These are phyloP conservation scores for Dromiciops gliroides DNA, from an alignment of 2,113 vertebrate genomes.

Conservation along the genomic window DNA sequence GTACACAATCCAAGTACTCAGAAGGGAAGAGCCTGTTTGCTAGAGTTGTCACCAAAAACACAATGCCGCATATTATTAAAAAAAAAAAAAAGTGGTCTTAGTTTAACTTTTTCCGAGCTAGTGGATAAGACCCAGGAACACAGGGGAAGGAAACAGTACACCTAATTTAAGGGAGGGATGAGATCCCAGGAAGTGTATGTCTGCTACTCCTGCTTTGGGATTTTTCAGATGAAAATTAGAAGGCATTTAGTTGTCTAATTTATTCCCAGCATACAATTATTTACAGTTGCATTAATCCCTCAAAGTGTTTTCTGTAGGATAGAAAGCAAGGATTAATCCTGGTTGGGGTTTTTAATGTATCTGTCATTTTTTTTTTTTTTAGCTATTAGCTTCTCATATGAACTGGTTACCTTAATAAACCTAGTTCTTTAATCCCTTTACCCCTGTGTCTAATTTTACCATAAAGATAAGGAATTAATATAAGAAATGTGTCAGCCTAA, in stretches of 20 bases:
- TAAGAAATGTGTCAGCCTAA: background rate
- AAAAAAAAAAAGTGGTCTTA: conserved; percentile 2
- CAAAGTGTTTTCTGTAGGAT: conserved; percentile 2
- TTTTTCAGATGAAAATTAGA: conserved; percentile 10
- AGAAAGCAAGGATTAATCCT: conserved; percentile 2
- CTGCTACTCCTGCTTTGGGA: conserved; percentile 10
- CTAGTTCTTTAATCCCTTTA: background rate
- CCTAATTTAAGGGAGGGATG: background rate
- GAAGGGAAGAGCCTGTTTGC: conserved; percentile 4
- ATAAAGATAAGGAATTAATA: background rate
- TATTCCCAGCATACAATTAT: conserved; percentile 8
- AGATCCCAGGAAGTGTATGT: background rate
- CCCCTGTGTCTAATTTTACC: background rate
- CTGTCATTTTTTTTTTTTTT: background rate
- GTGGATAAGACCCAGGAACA: background rate
- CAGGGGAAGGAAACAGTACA: background rate
- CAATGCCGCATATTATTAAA: background rate
- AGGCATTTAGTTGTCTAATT: conserved; percentile 33
- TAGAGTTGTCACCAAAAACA: conserved; percentile 23
- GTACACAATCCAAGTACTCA: conserved; percentile 26
- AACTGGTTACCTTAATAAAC: conserved; percentile 18
- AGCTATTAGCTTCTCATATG: background rate
- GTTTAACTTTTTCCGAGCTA: background rate
- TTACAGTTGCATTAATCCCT: conserved; percentile 8
- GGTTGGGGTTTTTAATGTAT: background rate